phyloP scores from a whole-genome alignment of 2,888 invertebrate species.

The Cephus sareptanus region DNA sequence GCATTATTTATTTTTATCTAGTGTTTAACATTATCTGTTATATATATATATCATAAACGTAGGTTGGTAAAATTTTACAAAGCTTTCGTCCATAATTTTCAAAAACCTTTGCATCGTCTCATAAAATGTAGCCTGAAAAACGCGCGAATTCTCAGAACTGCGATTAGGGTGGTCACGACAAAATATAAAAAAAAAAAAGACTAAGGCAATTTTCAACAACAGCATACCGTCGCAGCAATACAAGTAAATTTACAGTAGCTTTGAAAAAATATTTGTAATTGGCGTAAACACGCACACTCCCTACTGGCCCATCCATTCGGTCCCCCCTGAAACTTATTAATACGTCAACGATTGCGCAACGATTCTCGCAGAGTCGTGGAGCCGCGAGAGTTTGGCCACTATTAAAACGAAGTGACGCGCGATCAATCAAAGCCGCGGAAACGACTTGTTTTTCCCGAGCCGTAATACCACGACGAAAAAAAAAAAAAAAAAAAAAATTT shows the following conservation, averaged over 20 bases:
- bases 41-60: neutral
- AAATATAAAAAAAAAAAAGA: neutral
- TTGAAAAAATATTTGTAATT: conserved; percentile 2
- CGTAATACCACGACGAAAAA: neutral
- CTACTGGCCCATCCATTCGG: neutral
- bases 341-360: conserved; percentile 3
- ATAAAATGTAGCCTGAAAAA: neutral
- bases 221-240: neutral
- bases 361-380: neutral
- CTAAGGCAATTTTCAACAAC: neutral
- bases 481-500: neutral
- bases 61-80: neutral
- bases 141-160: neutral
- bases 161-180: neutral
- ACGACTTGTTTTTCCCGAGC: neutral
- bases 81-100: no score
- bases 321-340: conserved; percentile 1
- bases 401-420: conserved; percentile 2
- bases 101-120: neutral
- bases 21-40: neutral
- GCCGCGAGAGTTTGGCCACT: neutral
- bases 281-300: neutral
- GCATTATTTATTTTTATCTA: neutral
- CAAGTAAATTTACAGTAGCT: neutral
- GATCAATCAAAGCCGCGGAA: conserved; percentile 5